Conservation (phyloP, 35 echinoderm and acorn worm genomes). For the Acanthaster planci region DNA sequence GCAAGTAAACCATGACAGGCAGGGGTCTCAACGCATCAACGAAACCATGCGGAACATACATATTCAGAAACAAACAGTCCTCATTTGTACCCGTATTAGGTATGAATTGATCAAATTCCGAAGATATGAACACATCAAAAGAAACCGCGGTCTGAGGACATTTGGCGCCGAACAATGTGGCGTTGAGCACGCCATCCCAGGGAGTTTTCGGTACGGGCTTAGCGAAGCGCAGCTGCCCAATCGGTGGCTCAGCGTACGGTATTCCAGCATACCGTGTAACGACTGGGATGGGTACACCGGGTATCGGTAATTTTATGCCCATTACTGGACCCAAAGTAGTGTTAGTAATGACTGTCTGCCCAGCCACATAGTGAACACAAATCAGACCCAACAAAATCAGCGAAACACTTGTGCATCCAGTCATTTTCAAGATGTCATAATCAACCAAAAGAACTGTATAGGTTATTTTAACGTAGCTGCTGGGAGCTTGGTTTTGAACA, state of each 20-base stretch:
- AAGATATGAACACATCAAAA: neutral
- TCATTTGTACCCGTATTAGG: neutral
- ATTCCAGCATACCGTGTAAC: neutral
- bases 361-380: neutral
- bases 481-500: too few relatives aligned
- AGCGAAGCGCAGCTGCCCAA: conserved; percentile 24
- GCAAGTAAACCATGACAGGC: conserved; percentile 43
- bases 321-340: neutral
- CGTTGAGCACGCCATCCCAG: conserved; percentile 33
- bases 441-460: too few relatives aligned
- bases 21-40: neutral
- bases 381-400: too few relatives aligned
- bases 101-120: neutral
- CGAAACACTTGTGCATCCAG: too few relatives aligned
- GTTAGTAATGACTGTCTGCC: neutral
- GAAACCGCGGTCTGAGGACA: conserved; percentile 8
- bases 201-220: conserved; percentile 18
- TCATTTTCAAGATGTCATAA: too few relatives aligned
- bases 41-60: neutral
- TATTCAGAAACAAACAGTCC: conserved; percentile 38
- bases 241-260: conserved; percentile 31
- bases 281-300: neutral
- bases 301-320: neutral
- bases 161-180: neutral
- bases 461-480: too few relatives aligned